These are phyloP conservation scores for Ormyrus pomaceus DNA, from an alignment of 2,888 invertebrate species.

Conservation along the genomic window DNA sequence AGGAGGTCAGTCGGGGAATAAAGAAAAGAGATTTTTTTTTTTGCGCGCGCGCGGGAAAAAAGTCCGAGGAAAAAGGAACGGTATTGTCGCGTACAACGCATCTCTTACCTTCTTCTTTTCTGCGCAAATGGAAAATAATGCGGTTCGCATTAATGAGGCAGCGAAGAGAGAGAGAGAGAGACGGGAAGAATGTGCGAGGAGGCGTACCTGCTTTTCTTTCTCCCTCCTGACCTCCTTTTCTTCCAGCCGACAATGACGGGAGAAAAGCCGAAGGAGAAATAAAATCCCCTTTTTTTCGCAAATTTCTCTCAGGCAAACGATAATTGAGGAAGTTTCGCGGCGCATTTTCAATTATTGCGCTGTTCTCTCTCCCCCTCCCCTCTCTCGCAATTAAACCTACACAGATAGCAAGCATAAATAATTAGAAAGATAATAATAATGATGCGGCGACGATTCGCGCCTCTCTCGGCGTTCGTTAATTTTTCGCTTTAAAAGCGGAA, in stretches of 20 bases:
- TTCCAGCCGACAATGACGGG: not conserved
- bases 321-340: slow-evolving; percentile 52
- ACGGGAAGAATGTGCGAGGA: no score
- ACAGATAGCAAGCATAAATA: slow-evolving; percentile 6
- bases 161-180: not conserved
- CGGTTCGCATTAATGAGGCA: slow-evolving; percentile 64
- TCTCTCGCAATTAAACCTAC: slow-evolving; percentile 40
- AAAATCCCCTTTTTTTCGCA: slow-evolving; percentile 31
- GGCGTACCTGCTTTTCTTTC: no score
- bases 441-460: slow-evolving; percentile 4
- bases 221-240: no score
- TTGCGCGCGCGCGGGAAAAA: not conserved
- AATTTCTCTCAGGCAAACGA: slow-evolving; percentile 32
- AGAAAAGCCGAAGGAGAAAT: not conserved
- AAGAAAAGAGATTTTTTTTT: slow-evolving; percentile 12
- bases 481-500: slow-evolving; percentile 47
- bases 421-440: slow-evolving; percentile 32
- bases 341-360: slow-evolving; percentile 40
- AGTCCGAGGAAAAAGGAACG: not conserved
- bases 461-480: slow-evolving; percentile 37
- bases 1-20: slow-evolving; percentile 53
- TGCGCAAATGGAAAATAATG: slow-evolving; percentile 62
- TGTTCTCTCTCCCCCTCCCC: not conserved
- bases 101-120: slow-evolving; percentile 34
- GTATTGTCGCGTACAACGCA: slow-evolving; percentile 51